Evolutionary conservation across 1,140 invertebrate genomes (phyloP), one percentile per base, ranked within the genome.

Genomic region (Choristoneura fumiferana): DNA sequence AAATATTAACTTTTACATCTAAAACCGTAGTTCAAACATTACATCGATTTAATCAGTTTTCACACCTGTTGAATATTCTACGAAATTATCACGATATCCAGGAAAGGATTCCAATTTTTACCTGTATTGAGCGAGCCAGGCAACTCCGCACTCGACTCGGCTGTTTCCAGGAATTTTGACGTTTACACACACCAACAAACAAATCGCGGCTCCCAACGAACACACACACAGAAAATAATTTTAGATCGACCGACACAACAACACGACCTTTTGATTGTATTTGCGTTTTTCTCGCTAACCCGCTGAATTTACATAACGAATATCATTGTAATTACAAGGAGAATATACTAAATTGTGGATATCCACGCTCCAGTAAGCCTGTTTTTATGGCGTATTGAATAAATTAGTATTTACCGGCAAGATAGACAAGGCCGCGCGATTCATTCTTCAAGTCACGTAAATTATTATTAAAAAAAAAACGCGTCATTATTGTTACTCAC

Each of bases 171-270:
- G 78, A 81, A 81, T 67, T 81, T 65, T 77, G 72, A 73, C 69
- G 71, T 73, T 68, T 70, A 73, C 64, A 65, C 71, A 73, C 69
- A 71, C 67, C n/a, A 67, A 58, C 69, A 73, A 61, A 61, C 36
- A 34, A 53, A 49, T 49, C 36, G 36, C 15, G 61, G 37, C 60
- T 54, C 33, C 54, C 62, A 58, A 62, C 58, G 54, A 58, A 75
- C 71, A 75, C 69, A 75, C 52, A 57, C 43, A 60, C 60, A 60
- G 54, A 61, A 69, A 73, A 71, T 73, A 77, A 78, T 76, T 73
- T 76, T 75, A 75, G 74, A 71, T 77, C 73, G 77, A 80, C 69
- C 73, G 77, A 80, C 69, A 80, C 43, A 73, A 64, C 54, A 64
- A 63, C 67, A 63, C 65, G 62, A 67, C 57, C 60, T 69, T 63